Evolutionary conservation across 2,113 vertebrate genomes (phyloP), one percentile per base, ranked within the genome.

Genomic region (Oncorhynchus gorbuscha): DNA sequence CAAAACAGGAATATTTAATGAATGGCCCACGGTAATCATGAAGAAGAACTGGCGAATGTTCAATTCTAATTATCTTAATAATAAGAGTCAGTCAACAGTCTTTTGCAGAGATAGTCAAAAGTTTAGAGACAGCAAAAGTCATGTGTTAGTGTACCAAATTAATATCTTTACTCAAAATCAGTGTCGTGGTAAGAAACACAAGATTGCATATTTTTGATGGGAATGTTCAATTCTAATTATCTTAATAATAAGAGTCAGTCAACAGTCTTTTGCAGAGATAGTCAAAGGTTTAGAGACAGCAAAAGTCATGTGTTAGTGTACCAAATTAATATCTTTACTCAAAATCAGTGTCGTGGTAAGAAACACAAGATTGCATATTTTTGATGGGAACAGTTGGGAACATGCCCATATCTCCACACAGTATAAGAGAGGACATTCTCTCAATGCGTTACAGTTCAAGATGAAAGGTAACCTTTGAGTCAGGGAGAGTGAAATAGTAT

Each of bases 1-100:
- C 87, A 73, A 67, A 39, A 82, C 82, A 88, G 85, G 76, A 88
- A 90, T 92, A 58, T 89, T 93, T 91, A 82, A 89, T 90, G 87
- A 88, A 51, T 81, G 4, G 82, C 90, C 87, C 79, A 65, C 6
- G 83, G 90, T 85, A 67, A 55, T 5, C 2, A 20, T 16, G 35
- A n/a, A 11, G 9, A 45, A 45, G 39, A 45, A 58, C 20, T 20
- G 4, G 3, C n/a, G 1, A 9, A 4, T 62, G 22, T n/a, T 13
- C 9, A 22, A 62, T 62, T 62, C n/a, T 22, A 24, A 62, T 62
- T 6, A 5, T 62, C 18, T 8, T 13, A 24, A 24, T n/a, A 62
- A 16, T 62, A 22, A 3, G n/a, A 62, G 59, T 62, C 59, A 62
- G 5, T 62, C 59, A 22, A 61, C 59, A 61, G 49, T n/a, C 5